Base-by-base conservation (phyloP, 2,113 vertebrate species). In the Eolophus roseicapilla region DNA sequence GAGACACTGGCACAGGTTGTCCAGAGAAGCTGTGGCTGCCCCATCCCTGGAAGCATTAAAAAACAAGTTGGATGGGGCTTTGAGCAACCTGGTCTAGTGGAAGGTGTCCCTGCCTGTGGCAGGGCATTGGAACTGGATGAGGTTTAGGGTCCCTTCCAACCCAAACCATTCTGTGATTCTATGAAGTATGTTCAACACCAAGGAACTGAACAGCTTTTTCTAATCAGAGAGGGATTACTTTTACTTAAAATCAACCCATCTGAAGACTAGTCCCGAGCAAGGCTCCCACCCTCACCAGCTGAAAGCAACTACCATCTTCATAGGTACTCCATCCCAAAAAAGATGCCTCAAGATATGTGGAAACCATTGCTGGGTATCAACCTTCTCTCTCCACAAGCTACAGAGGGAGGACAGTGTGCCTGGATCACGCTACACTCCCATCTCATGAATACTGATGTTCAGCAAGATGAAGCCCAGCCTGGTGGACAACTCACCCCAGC, bases 11-110 rank as follows among this genome's bases (percentile, higher is more conserved):
- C 44, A 67, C 3, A 67, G 29, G 11, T 0, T 46, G 19, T 4
- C 6, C 10, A 60, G 16, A 0, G 0, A 68, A 80, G 24, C 5
- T 10, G 24, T 6, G n/a, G 52, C 21, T 39, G 17, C 4, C 33
- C 17, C 16, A 31, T n/a, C 33, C n/a, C 7, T 16, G 39, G 17
- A 65, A 47, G 27, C 18, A 57, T 16, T 52, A 29, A 39, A 74
- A 33, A 65, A 11, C 13, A 46, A 24, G 28, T 0, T 27, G 28
- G 28, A 80, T 16, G 24, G 43, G 9, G 16, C 11, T 29, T 14
- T 11, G 13, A 80, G 33, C 3, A 74, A 35, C 6, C 29, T 53
- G 24, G 4, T 31, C 17, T 31, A 27, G n/a, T 7, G 17, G 11
- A 60, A 39, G 9, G 39, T n/a, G 7, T 25, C 33, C 20, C 19